Conservation (phyloP, 2,113 vertebrate genomes). For the Microcebus jonahi region DNA sequence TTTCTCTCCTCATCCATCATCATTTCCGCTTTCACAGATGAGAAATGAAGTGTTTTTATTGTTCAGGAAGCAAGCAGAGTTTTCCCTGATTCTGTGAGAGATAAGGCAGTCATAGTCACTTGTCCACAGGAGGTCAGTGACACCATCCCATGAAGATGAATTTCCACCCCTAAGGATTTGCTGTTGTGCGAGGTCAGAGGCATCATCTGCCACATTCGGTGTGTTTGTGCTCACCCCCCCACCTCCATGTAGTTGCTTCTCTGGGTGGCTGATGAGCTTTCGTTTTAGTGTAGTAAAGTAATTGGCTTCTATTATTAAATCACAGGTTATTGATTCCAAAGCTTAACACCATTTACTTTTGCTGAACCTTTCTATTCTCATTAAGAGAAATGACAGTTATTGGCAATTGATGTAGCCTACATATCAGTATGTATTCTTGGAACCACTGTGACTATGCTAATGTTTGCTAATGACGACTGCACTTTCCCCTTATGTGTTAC, state of each 20-base stretch:
- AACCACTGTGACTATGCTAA: neutral
- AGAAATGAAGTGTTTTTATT: neutral
- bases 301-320: constrained; percentile 24
- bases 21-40: neutral
- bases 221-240: neutral
- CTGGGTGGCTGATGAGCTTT: neutral
- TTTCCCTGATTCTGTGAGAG: neutral
- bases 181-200: neutral
- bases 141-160: neutral
- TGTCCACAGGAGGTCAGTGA: neutral
- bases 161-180: neutral
- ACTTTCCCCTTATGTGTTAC: neutral
- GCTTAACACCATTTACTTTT: neutral
- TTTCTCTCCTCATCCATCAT: neutral
- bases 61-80: neutral
- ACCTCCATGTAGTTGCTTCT: neutral
- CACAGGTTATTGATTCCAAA: neutral
- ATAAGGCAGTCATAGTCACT: neutral
- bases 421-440: neutral
- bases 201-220: neutral
- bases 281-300: neutral
- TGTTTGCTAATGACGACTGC: neutral
- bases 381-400: neutral
- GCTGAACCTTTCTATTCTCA: neutral
- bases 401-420: neutral